These are phyloP conservation scores for Polietes domitor DNA, from an alignment of 2,888 invertebrate species.

Conservation along the genomic window DNA sequence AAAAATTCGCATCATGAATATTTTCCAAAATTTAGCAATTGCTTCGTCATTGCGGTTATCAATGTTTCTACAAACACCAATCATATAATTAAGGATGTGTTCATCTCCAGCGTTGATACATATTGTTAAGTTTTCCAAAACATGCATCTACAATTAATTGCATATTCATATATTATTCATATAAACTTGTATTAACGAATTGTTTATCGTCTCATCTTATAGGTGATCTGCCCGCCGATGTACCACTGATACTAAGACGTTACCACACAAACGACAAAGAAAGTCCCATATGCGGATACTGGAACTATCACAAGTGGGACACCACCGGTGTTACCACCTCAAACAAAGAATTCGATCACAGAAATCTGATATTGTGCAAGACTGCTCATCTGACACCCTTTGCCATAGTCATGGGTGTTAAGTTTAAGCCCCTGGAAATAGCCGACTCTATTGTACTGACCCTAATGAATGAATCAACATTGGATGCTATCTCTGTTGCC, in stretches of 20 bases:
- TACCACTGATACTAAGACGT: conserved; percentile 44
- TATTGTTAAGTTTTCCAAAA: too few relatives aligned
- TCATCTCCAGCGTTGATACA: too few relatives aligned
- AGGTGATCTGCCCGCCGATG: conserved; percentile 49
- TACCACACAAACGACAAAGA: background rate
- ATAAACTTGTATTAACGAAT: too few relatives aligned
- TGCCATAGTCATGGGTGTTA: conserved; percentile 26
- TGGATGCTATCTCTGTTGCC: conserved; percentile 83
- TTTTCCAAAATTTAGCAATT: too few relatives aligned
- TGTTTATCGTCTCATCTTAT: too few relatives aligned
- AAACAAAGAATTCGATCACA: background rate
- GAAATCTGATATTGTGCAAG: conserved; percentile 40
- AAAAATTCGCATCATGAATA: too few relatives aligned
- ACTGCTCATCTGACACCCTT: conserved; percentile 54
- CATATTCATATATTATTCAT: too few relatives aligned
- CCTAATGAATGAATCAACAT: conserved; percentile 79
- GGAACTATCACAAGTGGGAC: conserved; percentile 19
- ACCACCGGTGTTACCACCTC: conserved; percentile 30
- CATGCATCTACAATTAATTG: too few relatives aligned
- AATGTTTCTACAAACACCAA: too few relatives aligned
- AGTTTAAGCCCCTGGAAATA: background rate
- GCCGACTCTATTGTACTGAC: conserved; percentile 56
- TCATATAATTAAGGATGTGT: too few relatives aligned
- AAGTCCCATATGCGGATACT: conserved; percentile 46
- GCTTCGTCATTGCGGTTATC: too few relatives aligned